Percentiles rank a stretch among this genome's conserved stretches.
These are phyloP conservation scores for Lynx canadensis DNA, from an alignment of 2,113 vertebrate genomes.

Conservation along the genomic window DNA sequence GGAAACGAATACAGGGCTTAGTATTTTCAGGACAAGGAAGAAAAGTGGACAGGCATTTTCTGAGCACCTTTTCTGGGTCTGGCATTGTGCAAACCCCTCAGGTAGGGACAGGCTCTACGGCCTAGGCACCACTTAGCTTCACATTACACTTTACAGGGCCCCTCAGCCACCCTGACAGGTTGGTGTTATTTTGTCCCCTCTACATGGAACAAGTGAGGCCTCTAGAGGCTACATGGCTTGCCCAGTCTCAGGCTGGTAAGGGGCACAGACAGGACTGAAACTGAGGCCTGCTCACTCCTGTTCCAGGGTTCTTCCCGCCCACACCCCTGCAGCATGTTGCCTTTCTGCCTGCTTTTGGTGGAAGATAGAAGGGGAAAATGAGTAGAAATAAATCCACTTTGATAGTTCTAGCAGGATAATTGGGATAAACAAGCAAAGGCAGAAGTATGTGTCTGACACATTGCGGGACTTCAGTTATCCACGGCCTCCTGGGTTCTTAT, in stretches of 20 bases:
- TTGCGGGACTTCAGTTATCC: not conserved
- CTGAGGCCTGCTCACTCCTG: not conserved
- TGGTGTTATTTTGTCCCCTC: not conserved
- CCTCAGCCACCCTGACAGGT: not conserved
- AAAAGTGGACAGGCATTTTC: not conserved
- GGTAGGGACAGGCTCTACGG: accelerated
- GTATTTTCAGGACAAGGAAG: not conserved
- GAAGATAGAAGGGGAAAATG: not conserved
- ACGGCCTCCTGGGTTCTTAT: not conserved
- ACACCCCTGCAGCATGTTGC: no score
- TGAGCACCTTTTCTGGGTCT: not conserved
- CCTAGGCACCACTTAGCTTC: accelerated
- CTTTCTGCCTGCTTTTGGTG: not conserved
- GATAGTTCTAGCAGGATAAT: not conserved
- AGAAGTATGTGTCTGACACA: slow-evolving; percentile 4
- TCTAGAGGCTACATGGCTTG: not conserved
- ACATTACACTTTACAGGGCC: not conserved
- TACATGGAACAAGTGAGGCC: not conserved
- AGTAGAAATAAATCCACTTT: not conserved
- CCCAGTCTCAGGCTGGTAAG: not conserved
- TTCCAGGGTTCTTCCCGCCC: not conserved
- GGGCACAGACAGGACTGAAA: not conserved
- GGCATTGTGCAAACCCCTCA: not conserved
- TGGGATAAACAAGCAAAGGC: not conserved
- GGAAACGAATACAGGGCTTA: not conserved